phyloP scores from a whole-genome alignment of 2,888 invertebrate species.

The Cephus nigrinus region DNA sequence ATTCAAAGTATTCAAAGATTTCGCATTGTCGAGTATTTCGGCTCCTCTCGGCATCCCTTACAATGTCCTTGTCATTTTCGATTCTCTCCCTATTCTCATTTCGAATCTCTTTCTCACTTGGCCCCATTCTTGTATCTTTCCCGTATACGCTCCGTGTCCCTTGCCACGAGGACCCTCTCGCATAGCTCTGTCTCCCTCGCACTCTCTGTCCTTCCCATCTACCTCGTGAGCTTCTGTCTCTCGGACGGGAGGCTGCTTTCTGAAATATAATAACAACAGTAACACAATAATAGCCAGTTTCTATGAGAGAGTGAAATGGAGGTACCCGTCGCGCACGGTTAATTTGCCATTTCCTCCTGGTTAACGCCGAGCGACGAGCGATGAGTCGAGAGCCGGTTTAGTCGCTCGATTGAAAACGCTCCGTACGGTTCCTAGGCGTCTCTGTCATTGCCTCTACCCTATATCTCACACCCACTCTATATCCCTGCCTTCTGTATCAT shows the following conservation, averaged over 20 bases:
- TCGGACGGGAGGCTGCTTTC: not conserved
- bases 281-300: conserved; percentile 12
- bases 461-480: not conserved
- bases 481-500: not conserved
- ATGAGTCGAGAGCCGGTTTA: not conserved
- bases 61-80: not conserved
- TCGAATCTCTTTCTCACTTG: not conserved
- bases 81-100: not conserved
- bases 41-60: conserved; percentile 1
- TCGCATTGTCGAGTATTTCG: conserved; percentile 45
- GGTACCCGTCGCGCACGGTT: conserved; percentile 36
- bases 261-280: conserved; percentile 1
- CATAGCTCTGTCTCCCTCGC: not conserved
- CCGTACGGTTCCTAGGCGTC: not conserved
- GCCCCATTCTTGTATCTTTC: not conserved
- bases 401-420: not conserved
- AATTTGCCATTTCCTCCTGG: conserved; percentile 47
- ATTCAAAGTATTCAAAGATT: conserved; percentile 49
- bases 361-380: conserved; percentile 21
- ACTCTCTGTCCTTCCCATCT: not conserved
- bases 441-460: not conserved
- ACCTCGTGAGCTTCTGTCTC: conserved; percentile 4
- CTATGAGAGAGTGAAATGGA: conserved; percentile 15
- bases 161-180: not conserved
- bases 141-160: not conserved